Evolutionary conservation across 2,888 invertebrate species (phyloP).

Genomic region (Drosophila greeni): DNA sequence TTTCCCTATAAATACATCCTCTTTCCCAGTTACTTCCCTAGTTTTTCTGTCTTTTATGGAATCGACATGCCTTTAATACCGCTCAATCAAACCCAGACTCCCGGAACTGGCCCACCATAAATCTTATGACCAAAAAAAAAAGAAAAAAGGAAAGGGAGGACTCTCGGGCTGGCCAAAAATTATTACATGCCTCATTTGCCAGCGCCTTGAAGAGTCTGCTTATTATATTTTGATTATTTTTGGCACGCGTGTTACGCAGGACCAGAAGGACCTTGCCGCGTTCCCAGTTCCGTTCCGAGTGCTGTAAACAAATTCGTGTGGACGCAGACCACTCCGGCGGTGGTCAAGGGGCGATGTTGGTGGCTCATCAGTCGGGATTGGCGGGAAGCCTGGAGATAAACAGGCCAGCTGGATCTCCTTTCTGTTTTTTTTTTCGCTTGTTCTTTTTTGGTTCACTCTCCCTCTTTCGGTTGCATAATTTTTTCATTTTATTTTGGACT

Average conservation of each 20-base stretch:
- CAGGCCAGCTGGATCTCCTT: slow-evolving; percentile 23
- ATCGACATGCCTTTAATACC: slow-evolving; percentile 15
- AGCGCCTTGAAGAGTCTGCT: slow-evolving; percentile 62
- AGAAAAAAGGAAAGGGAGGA: background rate
- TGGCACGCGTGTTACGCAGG: slow-evolving; percentile 54
- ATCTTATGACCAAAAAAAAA: slow-evolving; percentile 35
- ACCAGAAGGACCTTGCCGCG: slow-evolving; percentile 11
- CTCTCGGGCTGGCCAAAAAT: slow-evolving; percentile 42
- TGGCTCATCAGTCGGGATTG: slow-evolving; percentile 12
- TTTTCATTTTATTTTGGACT: slow-evolving; percentile 63
- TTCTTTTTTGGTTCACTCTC: background rate
- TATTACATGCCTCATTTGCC: slow-evolving; percentile 69
- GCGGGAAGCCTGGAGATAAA: slow-evolving; percentile 15
- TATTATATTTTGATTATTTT: slow-evolving; percentile 68
- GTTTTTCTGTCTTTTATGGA: background rate
- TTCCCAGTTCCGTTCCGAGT: slow-evolving; percentile 40
- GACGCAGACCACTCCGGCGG: slow-evolving; percentile 24
- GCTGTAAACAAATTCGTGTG: slow-evolving; percentile 69
- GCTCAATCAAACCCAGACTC: slow-evolving; percentile 5
- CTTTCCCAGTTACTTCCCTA: too few relatives aligned
- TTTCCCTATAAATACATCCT: background rate
- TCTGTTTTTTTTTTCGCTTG: slow-evolving; percentile 13
- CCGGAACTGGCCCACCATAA: slow-evolving; percentile 33
- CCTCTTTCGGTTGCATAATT: slow-evolving; percentile 56
- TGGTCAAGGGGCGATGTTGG: slow-evolving; percentile 21